A percentile compares a stretch with the other conserved stretches of the same genome.
phyloP scores from a whole-genome alignment of 2,888 invertebrate genomes.

The Ephialtes manifestator region DNA sequence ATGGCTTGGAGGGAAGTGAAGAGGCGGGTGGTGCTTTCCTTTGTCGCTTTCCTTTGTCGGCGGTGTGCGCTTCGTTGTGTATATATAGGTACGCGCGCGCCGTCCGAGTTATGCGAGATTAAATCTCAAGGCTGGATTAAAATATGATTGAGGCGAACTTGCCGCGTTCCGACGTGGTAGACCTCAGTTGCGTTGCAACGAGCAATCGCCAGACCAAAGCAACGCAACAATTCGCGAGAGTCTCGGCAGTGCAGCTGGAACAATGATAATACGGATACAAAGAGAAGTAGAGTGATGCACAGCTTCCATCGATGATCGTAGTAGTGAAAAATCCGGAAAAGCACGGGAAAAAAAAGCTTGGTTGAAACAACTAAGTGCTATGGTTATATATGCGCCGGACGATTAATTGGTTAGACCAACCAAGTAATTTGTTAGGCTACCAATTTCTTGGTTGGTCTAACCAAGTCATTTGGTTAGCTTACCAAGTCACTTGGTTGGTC shows the following conservation, averaged over 20 bases:
- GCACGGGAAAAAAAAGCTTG: too few species aligned
- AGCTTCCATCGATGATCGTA: background rate
- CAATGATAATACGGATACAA: conserved; percentile 11
- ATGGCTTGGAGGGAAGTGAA: conserved; percentile 14
- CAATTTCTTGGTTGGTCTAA: too few species aligned
- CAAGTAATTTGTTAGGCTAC: too few species aligned
- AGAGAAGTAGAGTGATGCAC: background rate
- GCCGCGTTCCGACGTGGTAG: background rate
- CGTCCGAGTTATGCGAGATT: conserved; percentile 67
- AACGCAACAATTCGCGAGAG: conserved; percentile 2
- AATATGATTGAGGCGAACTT: conserved; percentile 65
- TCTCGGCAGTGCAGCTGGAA: background rate
- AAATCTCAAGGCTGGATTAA: conserved; percentile 70
- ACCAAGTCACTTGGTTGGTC: too few species aligned
- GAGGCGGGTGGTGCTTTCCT: conserved; percentile 44
- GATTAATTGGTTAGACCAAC: too few species aligned
- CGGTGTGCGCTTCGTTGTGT: background rate
- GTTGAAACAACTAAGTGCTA: too few species aligned
- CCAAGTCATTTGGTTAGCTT: too few species aligned
- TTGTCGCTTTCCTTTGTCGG: conserved; percentile 59
- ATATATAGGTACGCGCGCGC: background rate
- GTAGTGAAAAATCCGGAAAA: background rate
- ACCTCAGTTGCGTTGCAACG: background rate
- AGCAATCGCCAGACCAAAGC: conserved; percentile 10
- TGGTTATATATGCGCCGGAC: too few species aligned